These are phyloP conservation scores for Byasa hedistus DNA, from an alignment of 2,888 invertebrate species.

Conservation along the genomic window DNA sequence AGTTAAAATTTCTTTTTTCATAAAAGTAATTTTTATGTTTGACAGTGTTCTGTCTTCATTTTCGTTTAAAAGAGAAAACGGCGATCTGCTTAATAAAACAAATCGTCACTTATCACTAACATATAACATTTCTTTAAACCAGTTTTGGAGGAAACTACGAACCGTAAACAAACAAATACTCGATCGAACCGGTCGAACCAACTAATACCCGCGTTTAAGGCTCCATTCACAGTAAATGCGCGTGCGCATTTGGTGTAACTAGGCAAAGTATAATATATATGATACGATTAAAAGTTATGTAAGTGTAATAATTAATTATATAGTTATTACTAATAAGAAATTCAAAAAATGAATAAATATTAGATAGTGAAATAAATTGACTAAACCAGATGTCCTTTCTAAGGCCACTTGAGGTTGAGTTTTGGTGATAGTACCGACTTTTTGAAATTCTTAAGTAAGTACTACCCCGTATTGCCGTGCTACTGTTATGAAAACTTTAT, in stretches of 20 bases:
- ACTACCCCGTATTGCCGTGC: too few species aligned
- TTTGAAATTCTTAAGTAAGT: too few species aligned
- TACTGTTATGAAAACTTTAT: too few species aligned
- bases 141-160: slow-evolving; percentile 23
- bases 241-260: background rate
- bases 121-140: slow-evolving; percentile 15
- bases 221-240: background rate
- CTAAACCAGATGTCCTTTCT: too few species aligned
- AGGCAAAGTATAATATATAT: background rate
- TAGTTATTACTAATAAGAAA: too few species aligned
- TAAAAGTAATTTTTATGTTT: background rate
- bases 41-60: background rate
- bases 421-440: too few species aligned
- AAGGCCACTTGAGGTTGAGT: too few species aligned
- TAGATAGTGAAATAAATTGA: too few species aligned
- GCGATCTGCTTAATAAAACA: background rate
- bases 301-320: background rate
- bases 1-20: too few species aligned
- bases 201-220: slow-evolving; percentile 14
- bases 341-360: too few species aligned
- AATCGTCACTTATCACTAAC: slow-evolving; percentile 15
- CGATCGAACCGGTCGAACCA: slow-evolving; percentile 31
- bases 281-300: background rate
- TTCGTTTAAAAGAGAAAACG: background rate
- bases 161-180: slow-evolving; percentile 22